Base-by-base conservation (phyloP, 2,888 invertebrate species). In the Mythimna impura region DNA sequence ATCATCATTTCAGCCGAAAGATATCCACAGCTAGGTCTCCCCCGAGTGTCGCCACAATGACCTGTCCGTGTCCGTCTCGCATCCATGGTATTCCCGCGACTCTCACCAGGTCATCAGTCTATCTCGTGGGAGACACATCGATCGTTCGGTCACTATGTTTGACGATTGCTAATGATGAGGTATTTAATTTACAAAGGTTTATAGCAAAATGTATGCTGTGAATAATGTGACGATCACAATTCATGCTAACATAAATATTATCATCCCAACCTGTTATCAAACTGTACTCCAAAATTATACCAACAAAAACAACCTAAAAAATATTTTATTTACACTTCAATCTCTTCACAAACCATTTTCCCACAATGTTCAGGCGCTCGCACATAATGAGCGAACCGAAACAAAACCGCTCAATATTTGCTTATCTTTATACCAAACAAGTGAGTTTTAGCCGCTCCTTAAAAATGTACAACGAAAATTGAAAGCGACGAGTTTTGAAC, bases 401-500 rank as follows among this genome's bases (percentile, higher is more conserved):
- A 17, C 66, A 78, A 78, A 43, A 63, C 25, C 43, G 62, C 67
- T 47, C 78, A 80, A 82, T 82, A 66, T 81, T 80, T 80, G 77
- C 78, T 84, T 78, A 80, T 84, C 82, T 80, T 77, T 73, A 71
- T 57, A 66, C 50, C 72, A 74, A 82, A 82, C 78, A 71, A 71
- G 57, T 63, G 20, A 69, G 60, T 71, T 78, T 30, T 74, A 71
- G 62, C 55, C 74, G 30, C 84, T 77, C 73, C 75, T 86, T 77
- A 80, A 84, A 82, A 86, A 86, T 85, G 71, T 79, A 86, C 22
- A 68, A 75, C 69, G 57, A 71, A 73, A 72, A 77, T 30, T 30
- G 62, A 70, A 72, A 73, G 68, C 70, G 68, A 43, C 47, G 67
- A 69, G 62, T 76, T 83, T 71, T 20, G 36, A 71, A 78, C 66